Conservation (phyloP, 2,888 invertebrate genomes). For the Torymus texanus region DNA sequence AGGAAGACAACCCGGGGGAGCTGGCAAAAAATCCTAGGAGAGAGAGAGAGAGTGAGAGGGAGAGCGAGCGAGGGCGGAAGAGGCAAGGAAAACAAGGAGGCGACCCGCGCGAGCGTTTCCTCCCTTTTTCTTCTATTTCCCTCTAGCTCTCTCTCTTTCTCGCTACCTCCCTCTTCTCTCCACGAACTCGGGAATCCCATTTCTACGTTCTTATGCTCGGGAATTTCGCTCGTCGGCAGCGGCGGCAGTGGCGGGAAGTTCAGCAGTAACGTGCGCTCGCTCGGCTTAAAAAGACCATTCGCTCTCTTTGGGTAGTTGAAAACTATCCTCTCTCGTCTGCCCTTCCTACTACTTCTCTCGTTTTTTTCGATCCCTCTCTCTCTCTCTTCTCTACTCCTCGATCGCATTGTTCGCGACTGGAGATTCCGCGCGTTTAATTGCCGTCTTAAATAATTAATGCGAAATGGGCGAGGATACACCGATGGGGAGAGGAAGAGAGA, state of each 20-base stretch:
- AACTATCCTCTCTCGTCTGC: not conserved
- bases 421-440: no score
- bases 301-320: no score
- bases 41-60: no score
- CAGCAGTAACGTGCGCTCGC: not conserved
- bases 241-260: constrained; percentile 1
- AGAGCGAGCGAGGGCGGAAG: constrained; percentile 1
- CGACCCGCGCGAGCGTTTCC: not conserved
- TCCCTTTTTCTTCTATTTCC: not conserved
- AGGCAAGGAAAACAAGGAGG: constrained; percentile 19
- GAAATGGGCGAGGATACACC: no score
- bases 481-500: no score
- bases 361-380: no score
- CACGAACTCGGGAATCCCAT: constrained; percentile 35
- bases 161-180: not conserved
- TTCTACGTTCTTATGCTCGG: constrained; percentile 24
- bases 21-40: not conserved
- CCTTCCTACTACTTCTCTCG: no score
- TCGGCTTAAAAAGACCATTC: constrained; percentile 31
- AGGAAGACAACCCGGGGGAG: constrained; percentile 10
- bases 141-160: not conserved
- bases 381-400: no score
- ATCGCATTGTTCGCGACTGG: no score
- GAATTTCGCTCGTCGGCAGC: constrained; percentile 23
- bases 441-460: no score